A percentile compares a stretch with the other conserved stretches of the same genome.
Conservation (phyloP, 2,888 invertebrate genomes). For the Tinea trinotella region DNA sequence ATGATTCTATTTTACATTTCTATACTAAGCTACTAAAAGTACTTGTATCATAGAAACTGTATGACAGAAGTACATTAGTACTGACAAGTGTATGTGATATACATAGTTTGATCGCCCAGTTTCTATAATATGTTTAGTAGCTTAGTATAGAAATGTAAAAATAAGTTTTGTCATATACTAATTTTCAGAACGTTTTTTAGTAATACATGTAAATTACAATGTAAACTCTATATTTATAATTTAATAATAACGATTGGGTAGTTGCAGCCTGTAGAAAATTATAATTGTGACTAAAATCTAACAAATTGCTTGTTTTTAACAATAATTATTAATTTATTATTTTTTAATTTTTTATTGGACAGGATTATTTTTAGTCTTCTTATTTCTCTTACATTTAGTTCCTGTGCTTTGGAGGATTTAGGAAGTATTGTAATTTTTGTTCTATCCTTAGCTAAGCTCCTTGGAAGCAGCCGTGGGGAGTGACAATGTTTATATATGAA, state of each 20-base stretch:
- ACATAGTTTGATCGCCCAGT: no score
- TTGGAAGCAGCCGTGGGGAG: slow-evolving; percentile 68
- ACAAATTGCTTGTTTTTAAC: neutral
- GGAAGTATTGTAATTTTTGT: slow-evolving; percentile 23
- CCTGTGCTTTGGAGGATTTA: slow-evolving; percentile 27
- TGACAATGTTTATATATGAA: slow-evolving; percentile 29
- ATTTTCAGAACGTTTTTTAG: no score
- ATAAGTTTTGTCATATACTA: no score
- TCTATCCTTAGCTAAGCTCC: slow-evolving; percentile 55
- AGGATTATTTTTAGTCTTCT: slow-evolving; percentile 41
- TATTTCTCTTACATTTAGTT: slow-evolving; percentile 62
- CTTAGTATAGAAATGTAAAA: no score
- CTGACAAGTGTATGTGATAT: no score
- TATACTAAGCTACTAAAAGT: no score
- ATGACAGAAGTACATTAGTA: no score
- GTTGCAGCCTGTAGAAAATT: neutral
- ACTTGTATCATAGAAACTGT: no score
- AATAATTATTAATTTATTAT: neutral
- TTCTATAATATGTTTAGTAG: no score
- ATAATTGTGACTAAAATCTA: neutral
- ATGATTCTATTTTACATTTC: no score
- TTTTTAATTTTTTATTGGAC: slow-evolving; percentile 26
- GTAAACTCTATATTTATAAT: neutral
- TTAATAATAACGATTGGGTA: neutral
- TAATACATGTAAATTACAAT: neutral